Conservation (phyloP, 2,888 invertebrate genomes). For the Plagodis pulveraria region DNA sequence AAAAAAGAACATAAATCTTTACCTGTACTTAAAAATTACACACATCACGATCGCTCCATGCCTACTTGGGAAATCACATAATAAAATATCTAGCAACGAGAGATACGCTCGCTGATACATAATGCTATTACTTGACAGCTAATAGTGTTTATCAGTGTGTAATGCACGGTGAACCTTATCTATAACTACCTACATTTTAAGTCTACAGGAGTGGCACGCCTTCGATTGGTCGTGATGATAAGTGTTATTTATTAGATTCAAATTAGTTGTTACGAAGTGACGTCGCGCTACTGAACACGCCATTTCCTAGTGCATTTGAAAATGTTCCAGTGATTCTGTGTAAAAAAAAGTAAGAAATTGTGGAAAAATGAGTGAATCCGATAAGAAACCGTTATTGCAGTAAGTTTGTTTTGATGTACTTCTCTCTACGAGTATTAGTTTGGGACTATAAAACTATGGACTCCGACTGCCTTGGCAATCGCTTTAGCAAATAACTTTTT, state of each 20-base stretch:
- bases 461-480: not conserved
- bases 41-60: no score
- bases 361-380: slow-evolving; percentile 57
- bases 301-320: slow-evolving; percentile 16
- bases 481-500: no score
- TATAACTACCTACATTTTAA: slow-evolving; percentile 31
- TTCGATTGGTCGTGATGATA: slow-evolving; percentile 26
- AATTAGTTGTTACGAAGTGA: slow-evolving; percentile 47
- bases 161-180: slow-evolving; percentile 29
- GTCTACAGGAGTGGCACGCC: slow-evolving; percentile 21
- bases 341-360: slow-evolving; percentile 4
- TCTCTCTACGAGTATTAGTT: not conserved
- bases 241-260: slow-evolving; percentile 47
- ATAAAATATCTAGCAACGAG: no score
- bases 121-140: slow-evolving; percentile 8
- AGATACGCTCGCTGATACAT: not conserved
- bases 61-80: no score
- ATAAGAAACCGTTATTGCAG: slow-evolving; percentile 63
- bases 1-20: no score
- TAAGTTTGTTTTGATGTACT: slow-evolving; percentile 50
- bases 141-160: slow-evolving; percentile 20
- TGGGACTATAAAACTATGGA: not conserved
- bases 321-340: slow-evolving; percentile 26
- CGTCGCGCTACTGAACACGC: slow-evolving; percentile 8
- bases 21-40: no score